Evolutionary conservation across 2,797 vertebrate species (phyloP).

Genomic region (Momotus momota): DNA sequence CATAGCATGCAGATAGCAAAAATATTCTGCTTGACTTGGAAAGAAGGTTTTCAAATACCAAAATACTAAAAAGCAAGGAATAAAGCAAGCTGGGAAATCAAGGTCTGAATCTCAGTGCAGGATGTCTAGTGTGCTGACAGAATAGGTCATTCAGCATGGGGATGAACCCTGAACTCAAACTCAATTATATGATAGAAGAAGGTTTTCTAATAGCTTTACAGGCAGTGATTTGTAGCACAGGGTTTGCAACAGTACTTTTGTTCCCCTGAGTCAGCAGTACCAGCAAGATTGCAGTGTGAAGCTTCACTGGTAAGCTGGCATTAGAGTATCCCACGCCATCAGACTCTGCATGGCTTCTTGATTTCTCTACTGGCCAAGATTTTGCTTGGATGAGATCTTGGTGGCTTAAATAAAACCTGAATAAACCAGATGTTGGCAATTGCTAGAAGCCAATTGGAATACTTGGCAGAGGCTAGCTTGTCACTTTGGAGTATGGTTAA

Average conservation of each 20-base stretch:
- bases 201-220: not conserved
- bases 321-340: not conserved
- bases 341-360: not conserved
- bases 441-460: not conserved
- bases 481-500: not conserved
- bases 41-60: not conserved
- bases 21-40: not conserved
- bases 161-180: not conserved
- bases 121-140: not conserved
- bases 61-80: not conserved
- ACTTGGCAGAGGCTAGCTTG: not conserved
- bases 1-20: not conserved
- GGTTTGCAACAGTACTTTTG: not conserved
- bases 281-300: not conserved
- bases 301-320: not conserved
- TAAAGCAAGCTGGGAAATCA: not conserved
- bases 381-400: not conserved
- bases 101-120: not conserved
- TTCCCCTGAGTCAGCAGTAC: constrained; percentile 1
- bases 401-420: not conserved
- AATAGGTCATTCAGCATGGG: not conserved
- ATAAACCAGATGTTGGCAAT: constrained; percentile 5
- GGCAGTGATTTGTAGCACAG: not conserved
- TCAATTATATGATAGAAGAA: not conserved
- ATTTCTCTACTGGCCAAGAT: not conserved